A percentile compares a stretch with the other conserved stretches of the same genome.
phyloP scores from a whole-genome alignment of 1,140 invertebrate species.

The Drosophila suzukii region DNA sequence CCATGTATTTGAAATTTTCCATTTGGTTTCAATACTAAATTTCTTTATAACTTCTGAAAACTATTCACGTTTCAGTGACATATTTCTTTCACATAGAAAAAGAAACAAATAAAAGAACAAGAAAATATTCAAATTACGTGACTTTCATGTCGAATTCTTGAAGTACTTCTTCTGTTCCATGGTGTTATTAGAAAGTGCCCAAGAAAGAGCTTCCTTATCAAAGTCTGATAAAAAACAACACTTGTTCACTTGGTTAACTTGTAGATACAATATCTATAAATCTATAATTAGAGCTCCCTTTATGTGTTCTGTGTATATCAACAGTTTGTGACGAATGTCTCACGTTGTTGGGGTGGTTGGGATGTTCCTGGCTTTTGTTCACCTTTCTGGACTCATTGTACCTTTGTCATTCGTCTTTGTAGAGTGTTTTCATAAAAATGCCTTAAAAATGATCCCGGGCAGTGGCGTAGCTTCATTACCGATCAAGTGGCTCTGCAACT shows the following conservation, averaged over 20 bases:
- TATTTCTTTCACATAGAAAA: constrained; percentile 31
- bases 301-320: constrained; percentile 35
- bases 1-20: neutral
- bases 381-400: constrained; percentile 37
- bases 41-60: constrained; percentile 7
- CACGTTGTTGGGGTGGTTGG: constrained; percentile 27
- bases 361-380: constrained; percentile 57
- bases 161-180: constrained; percentile 2
- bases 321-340: constrained; percentile 29
- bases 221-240: constrained; percentile 52
- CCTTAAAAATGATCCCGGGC: constrained; percentile 52
- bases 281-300: constrained; percentile 68
- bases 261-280: constrained; percentile 73
- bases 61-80: constrained; percentile 46
- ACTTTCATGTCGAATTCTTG: constrained; percentile 42
- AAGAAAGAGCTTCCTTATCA: constrained; percentile 38
- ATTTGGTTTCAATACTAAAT: neutral
- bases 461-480: constrained; percentile 53
- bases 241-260: constrained; percentile 46
- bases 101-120: constrained; percentile 20
- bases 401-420: constrained; percentile 42
- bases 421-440: constrained; percentile 14
- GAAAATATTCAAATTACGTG: constrained; percentile 60
- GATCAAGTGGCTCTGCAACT: constrained; percentile 39
- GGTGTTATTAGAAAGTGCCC: constrained; percentile 51